Base-by-base conservation (phyloP, 1,140 invertebrate genomes). In the Oryctes rhinoceros region DNA sequence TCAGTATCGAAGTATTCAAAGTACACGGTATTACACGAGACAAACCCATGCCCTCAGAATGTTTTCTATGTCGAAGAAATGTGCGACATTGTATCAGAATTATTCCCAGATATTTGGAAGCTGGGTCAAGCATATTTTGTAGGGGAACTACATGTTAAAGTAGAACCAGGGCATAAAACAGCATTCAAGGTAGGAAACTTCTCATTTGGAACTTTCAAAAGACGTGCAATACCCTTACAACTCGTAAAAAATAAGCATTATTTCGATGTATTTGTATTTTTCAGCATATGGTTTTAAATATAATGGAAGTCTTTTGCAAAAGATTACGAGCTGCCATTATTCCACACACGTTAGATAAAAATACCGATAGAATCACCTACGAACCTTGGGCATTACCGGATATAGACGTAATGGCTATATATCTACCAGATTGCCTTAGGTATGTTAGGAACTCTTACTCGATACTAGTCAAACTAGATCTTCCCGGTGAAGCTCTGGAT, bases 91-190 rank as follows among this genome's bases (percentile, higher is more conserved):
- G 89, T 96, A 62, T 90, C 90, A 11, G 90, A 92, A 81, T 91
- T 92, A 76, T 92, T 96, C 82, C 95, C 96, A 0, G 94, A 97
- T 87, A 88, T 98, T 10, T 97, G 96, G 96, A 94, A 94, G 87
- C 90, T 98, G 3, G 96, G 96, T 3, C 95, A 97, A 86, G 92
- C 94, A 76, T 98, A 98, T 88, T 96, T 98, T 85, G 93, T 92
- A 13, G 95, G 95, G 3, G 95, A 97, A 84, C 86, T 98, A 11
- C 90, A 93, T 82, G 91, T 93, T 1, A 91, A 92, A 79, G 91
- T 94, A 62, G 92, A 95, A 86, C 88, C 90, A 1, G 91, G 91
- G 48, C 93, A 94, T 85, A 92, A 94, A 85, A 87, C 89, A 49
- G 90, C 92, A 82, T 94, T 94, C 83, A 95, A 95, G 89, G 93